Evolutionary conservation across 35 echinoderm and acorn worm species (phyloP).

Genomic region (Hemicentrotus pulcherrimus): DNA sequence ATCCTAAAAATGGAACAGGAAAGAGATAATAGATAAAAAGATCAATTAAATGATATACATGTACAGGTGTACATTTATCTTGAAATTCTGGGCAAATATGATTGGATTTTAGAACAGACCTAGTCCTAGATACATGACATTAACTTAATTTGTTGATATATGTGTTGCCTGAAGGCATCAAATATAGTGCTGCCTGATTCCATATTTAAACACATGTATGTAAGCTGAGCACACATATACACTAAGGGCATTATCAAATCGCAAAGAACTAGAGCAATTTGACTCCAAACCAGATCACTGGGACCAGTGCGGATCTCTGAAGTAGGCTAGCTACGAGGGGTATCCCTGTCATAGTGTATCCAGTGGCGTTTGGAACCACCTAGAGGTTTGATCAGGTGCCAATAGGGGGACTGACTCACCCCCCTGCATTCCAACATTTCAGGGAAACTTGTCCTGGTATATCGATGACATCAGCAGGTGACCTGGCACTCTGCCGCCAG

Average conservation of each 20-base stretch:
- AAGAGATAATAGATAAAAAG: neutral
- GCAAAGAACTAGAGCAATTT: neutral
- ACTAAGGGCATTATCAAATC: neutral
- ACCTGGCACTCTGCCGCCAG: neutral
- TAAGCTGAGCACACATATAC: neutral
- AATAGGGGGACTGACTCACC: neutral
- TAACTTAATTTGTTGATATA: neutral
- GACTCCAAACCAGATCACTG: neutral
- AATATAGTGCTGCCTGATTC: neutral
- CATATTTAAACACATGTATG: neutral
- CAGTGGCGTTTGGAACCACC: neutral
- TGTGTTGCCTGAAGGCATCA: neutral
- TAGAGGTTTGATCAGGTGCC: neutral
- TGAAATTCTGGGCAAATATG: neutral
- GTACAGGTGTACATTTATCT: neutral
- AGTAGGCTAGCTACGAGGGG: neutral
- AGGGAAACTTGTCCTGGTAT: neutral
- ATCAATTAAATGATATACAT: neutral
- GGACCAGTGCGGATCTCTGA: neutral
- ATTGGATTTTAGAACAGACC: neutral
- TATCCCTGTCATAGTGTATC: neutral
- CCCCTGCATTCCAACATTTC: neutral
- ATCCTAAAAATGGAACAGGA: neutral
- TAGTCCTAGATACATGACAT: constrained; percentile 7
- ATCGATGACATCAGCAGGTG: neutral